Conservation (phyloP, 2,888 invertebrate genomes). For the Scrobipalpa costella region DNA sequence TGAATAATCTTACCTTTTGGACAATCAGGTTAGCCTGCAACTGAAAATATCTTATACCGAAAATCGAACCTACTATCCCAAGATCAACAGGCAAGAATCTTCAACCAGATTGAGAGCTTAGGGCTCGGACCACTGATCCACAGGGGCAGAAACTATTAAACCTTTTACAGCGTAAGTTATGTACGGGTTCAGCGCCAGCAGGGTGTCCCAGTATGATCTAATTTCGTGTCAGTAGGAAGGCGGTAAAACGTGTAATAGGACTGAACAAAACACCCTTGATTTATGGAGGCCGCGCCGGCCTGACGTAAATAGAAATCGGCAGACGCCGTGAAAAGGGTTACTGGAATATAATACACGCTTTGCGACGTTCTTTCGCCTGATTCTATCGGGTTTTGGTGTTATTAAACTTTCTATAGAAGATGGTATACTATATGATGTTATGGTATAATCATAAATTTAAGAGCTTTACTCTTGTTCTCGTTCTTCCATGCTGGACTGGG, state of each 20-base stretch:
- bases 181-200: conserved; percentile 54
- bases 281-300: conserved; percentile 67
- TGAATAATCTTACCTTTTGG: too few relatives aligned
- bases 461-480: too few relatives aligned
- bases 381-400: not conserved
- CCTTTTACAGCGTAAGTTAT: conserved; percentile 49
- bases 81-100: too few relatives aligned
- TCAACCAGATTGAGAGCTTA: too few relatives aligned
- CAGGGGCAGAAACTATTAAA: too few relatives aligned
- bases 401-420: conserved; percentile 8
- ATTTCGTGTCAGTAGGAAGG: conserved; percentile 74
- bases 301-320: conserved; percentile 71
- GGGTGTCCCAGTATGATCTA: conserved; percentile 71
- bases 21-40: too few relatives aligned
- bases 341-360: conserved; percentile 55
- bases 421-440: not conserved
- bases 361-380: conserved; percentile 45
- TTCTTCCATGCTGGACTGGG: too few relatives aligned
- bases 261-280: conserved; percentile 74
- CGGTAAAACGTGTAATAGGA: conserved; percentile 75
- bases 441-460: too few relatives aligned
- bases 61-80: too few relatives aligned
- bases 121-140: too few relatives aligned
- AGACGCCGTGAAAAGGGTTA: conserved; percentile 69
- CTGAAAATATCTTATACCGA: too few relatives aligned